A percentile compares a stretch with the other conserved stretches of the same genome.
Evolutionary conservation across 2,113 vertebrate genomes (phyloP).

Genomic region (Microcebus lehilahytsara): DNA sequence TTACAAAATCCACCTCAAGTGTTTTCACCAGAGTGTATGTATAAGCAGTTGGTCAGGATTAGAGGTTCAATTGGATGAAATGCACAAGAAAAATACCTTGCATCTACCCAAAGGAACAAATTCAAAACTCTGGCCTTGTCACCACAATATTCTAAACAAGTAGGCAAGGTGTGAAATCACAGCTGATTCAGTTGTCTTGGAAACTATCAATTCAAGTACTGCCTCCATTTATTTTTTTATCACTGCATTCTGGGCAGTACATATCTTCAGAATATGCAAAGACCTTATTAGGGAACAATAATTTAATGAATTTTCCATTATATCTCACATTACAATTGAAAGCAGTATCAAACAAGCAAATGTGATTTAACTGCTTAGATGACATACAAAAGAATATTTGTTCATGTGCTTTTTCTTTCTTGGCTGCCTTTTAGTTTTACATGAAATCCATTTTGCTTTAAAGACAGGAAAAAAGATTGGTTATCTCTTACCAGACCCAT

Average conservation of each 20-base stretch:
- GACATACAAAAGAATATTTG: neutral
- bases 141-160: neutral
- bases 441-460: neutral
- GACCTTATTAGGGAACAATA: neutral
- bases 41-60: neutral
- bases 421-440: slow-evolving; percentile 31
- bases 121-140: neutral
- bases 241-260: neutral
- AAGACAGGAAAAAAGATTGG: neutral
- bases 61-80: neutral
- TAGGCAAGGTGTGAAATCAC: neutral
- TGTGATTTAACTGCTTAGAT: neutral
- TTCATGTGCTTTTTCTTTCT: neutral
- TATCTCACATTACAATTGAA: neutral
- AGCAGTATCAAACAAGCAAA: slow-evolving; percentile 18
- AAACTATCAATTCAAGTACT: slow-evolving; percentile 9
- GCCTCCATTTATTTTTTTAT: neutral
- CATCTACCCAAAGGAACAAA: neutral
- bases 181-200: neutral
- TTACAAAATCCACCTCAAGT: neutral
- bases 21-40: neutral
- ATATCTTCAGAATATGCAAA: slow-evolving; percentile 26
- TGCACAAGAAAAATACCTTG: neutral
- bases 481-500: slow-evolving; percentile 89
- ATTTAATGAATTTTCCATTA: slow-evolving; percentile 12